Evolutionary conservation across 2,113 vertebrate species (phyloP).

Genomic region (Mobula birostris): DNA sequence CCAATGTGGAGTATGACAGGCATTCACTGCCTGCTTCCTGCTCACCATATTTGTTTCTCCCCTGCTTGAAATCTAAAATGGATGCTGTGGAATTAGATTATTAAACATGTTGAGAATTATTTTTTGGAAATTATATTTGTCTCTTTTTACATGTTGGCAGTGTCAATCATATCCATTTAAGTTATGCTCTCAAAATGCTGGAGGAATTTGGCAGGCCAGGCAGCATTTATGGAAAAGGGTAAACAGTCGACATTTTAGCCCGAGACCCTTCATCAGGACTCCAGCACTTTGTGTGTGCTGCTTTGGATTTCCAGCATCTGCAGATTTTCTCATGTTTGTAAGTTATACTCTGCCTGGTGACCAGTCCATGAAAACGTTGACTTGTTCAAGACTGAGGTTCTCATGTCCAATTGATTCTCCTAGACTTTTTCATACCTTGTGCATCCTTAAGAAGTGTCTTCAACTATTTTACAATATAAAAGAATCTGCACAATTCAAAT

Average conservation of each 20-base stretch:
- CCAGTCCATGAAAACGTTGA: not conserved
- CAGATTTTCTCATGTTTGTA: too few relatives aligned
- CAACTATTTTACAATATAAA: not conserved
- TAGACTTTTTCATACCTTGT: not conserved
- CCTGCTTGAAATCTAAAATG: not conserved
- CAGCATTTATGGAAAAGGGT: too few relatives aligned
- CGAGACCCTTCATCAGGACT: too few relatives aligned
- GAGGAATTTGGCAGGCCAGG: too few relatives aligned
- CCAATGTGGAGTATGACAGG: not conserved
- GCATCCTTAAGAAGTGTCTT: not conserved
- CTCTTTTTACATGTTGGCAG: not conserved
- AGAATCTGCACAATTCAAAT: not conserved
- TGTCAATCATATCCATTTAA: not conserved
- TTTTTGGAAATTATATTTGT: not conserved
- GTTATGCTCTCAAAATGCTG: not conserved
- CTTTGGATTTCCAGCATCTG: too few relatives aligned
- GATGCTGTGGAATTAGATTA: not conserved
- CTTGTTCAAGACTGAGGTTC: slow-evolving; percentile 45
- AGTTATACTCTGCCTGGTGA: not conserved
- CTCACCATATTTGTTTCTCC: not conserved
- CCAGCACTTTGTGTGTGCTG: too few relatives aligned
- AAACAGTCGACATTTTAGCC: too few relatives aligned
- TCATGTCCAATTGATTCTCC: slow-evolving; percentile 35
- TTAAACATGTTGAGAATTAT: not conserved
- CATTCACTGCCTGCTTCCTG: not conserved